These are phyloP conservation scores for Podarcis cretensis DNA, from an alignment of 2,113 vertebrate genomes.

Conservation along the genomic window DNA sequence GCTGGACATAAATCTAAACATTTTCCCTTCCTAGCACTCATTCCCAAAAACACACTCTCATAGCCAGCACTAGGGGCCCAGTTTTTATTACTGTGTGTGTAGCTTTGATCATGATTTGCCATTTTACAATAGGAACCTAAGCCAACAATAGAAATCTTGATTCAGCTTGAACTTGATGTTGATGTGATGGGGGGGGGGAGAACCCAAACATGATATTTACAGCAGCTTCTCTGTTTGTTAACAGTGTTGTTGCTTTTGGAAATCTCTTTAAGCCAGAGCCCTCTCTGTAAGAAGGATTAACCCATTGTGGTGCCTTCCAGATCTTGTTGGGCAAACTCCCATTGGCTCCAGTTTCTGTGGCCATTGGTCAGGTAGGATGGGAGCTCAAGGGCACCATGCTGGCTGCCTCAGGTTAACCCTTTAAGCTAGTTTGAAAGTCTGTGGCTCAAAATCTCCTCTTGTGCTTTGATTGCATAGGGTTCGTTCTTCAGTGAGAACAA, in stretches of 20 bases:
- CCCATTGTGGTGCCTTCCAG: no score
- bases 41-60: not conserved
- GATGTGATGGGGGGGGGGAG: no score
- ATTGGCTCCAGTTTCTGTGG: no score
- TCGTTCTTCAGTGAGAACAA: not conserved
- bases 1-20: not conserved
- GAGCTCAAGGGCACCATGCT: no score
- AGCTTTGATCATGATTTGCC: not conserved
- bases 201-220: not conserved
- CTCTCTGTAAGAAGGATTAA: not conserved
- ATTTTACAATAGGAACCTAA: not conserved
- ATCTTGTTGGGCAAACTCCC: no score
- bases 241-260: no score
- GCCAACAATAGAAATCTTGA: not conserved
- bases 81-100: not conserved
- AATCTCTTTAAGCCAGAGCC: not conserved
- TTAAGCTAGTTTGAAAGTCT: not conserved
- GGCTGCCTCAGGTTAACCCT: not conserved
- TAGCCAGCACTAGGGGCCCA: not conserved
- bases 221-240: not conserved
- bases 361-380: no score
- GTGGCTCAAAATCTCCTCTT: not conserved
- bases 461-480: not conserved
- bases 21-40: not conserved
- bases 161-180: not conserved